phyloP scores from a whole-genome alignment of 2,113 vertebrate species.

The Carettochelys insculpta region DNA sequence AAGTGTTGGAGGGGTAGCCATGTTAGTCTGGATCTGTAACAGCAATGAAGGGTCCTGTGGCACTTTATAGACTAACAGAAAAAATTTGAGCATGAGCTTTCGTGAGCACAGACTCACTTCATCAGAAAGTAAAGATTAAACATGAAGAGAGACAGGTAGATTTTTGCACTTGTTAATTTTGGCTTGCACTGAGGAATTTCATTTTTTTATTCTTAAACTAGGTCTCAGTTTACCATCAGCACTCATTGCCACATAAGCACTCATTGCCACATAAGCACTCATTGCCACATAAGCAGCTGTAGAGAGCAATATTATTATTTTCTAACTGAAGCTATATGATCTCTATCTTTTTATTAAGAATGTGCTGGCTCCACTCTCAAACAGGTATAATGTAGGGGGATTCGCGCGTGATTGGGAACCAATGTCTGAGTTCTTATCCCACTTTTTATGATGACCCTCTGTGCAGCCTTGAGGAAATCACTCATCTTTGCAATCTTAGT shows the following conservation, averaged over 20 bases:
- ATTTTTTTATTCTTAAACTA: not conserved
- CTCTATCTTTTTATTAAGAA: not conserved
- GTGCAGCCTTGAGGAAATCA: not conserved
- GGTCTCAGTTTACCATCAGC: not conserved
- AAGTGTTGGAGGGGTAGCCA: too few relatives aligned
- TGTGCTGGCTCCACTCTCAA: not conserved
- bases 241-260: not conserved
- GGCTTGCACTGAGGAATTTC: not conserved
- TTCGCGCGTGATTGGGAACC: not conserved
- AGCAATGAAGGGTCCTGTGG: too few relatives aligned
- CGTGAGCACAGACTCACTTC: too few relatives aligned
- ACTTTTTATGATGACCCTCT: not conserved
- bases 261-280: not conserved
- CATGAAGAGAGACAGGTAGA: constrained; percentile 30
- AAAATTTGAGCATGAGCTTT: too few relatives aligned
- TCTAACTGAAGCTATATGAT: not conserved
- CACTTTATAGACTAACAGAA: too few relatives aligned
- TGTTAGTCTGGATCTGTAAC: too few relatives aligned
- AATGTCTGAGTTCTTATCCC: not conserved
- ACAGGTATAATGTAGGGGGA: not conserved
- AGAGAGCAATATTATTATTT: not conserved
- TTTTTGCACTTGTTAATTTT: not conserved
- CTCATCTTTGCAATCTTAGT: not conserved
- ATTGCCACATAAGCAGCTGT: not conserved
- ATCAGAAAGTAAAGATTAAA: constrained; percentile 53